These are phyloP conservation scores for Pseudopodoces humilis DNA, from an alignment of 2,113 vertebrate genomes.

Conservation along the genomic window DNA sequence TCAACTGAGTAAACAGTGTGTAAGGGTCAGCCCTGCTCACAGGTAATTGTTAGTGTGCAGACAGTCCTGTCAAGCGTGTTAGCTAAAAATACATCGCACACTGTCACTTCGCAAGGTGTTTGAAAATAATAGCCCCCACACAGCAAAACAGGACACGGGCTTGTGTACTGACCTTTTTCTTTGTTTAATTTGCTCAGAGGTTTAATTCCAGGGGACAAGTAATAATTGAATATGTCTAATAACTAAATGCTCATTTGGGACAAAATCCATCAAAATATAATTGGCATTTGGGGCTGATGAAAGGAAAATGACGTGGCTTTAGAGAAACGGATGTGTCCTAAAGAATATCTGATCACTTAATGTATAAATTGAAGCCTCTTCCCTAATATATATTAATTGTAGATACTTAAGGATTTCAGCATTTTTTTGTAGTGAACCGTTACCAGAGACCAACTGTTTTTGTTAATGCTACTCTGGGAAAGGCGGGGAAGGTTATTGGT, in stretches of 20 bases:
- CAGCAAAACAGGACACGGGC: conserved; percentile 78
- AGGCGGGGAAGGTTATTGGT: conserved; percentile 98
- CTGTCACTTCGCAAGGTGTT: conserved; percentile 88
- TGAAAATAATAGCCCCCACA: conserved; percentile 84
- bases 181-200: conserved; percentile 79
- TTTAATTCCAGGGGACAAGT: conserved; percentile 79
- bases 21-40: conserved; percentile 82
- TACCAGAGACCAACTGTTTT: conserved; percentile 81
- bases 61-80: conserved; percentile 80
- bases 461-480: conserved; percentile 78
- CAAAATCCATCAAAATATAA: conserved; percentile 82
- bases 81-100: conserved; percentile 86
- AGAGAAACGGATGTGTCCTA: conserved; percentile 46
- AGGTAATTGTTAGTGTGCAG: conserved; percentile 88
- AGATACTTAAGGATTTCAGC: conserved; percentile 72
- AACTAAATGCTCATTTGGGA: conserved; percentile 82
- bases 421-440: conserved; percentile 66
- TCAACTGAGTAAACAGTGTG: conserved; percentile 84
- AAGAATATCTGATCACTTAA: conserved; percentile 74
- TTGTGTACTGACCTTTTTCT: conserved; percentile 88
- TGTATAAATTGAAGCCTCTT: conserved; percentile 71
- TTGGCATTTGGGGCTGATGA: conserved; percentile 77
- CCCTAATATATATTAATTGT: conserved; percentile 80
- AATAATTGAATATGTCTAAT: conserved; percentile 83
- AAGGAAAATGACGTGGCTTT: conserved; percentile 59